Conservation (phyloP, 2,888 invertebrate species). For the Nomada fabriciana region DNA sequence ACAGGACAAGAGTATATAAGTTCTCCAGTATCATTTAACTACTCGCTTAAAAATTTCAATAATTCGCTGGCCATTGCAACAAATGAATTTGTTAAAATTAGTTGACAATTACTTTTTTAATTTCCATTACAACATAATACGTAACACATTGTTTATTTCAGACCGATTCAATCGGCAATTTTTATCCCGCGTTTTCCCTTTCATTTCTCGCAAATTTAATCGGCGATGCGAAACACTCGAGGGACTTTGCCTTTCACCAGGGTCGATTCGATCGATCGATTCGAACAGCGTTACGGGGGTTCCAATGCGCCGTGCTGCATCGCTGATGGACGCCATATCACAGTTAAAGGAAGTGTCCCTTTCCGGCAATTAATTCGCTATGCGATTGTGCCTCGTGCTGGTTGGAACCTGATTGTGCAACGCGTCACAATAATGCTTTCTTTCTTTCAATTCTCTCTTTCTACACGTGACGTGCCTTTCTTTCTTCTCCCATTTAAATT, state of each 20-base stretch:
- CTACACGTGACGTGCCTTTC: background rate
- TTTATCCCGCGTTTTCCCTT: no score
- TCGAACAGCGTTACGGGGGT: constrained; percentile 33
- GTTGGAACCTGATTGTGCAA: constrained; percentile 13
- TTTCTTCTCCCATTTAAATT: no score
- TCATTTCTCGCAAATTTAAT: background rate
- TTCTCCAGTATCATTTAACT: no score
- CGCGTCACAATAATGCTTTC: background rate
- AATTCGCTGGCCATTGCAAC: no score
- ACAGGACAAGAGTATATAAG: no score
- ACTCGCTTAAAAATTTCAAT: no score
- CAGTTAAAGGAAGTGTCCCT: constrained; percentile 52
- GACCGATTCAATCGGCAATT: no score
- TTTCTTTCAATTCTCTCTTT: background rate
- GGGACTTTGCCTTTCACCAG: constrained; percentile 47
- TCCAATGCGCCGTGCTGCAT: constrained; percentile 28
- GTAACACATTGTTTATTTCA: no score
- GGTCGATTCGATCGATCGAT: constrained; percentile 43
- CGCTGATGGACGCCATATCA: constrained; percentile 41
- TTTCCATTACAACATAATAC: no score
- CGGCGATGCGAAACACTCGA: background rate
- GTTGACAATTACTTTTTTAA: no score
- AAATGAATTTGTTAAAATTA: no score
- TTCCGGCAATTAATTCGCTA: constrained; percentile 54
- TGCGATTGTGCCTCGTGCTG: constrained; percentile 19